A percentile compares a stretch with the other conserved stretches of the same genome.
Conservation (phyloP, 1,140 invertebrate species). For the Musca domestica region DNA sequence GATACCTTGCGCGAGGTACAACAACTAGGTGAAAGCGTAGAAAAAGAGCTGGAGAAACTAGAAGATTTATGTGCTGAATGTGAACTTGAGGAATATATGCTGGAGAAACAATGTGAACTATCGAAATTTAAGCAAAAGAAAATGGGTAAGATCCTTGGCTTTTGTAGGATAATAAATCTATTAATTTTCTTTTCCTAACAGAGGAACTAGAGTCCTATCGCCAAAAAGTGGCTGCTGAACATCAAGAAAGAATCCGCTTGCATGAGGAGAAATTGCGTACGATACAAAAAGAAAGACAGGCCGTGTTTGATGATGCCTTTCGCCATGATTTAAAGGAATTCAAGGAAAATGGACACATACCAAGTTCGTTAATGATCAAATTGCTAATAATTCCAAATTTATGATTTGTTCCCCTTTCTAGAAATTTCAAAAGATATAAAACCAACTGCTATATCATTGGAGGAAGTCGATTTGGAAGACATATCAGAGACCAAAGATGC, state of each 20-base stretch:
- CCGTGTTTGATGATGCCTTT: constrained; percentile 67
- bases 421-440: constrained; percentile 27
- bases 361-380: constrained; percentile 55
- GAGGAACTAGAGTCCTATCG: constrained; percentile 48
- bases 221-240: constrained; percentile 61
- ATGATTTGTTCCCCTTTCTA: constrained; percentile 21
- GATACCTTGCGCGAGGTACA: constrained; percentile 61
- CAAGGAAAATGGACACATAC: constrained; percentile 61
- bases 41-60: constrained; percentile 62
- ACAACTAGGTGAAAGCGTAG: constrained; percentile 62
- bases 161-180: too few relatives aligned
- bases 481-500: constrained; percentile 54
- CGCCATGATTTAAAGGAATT: constrained; percentile 65
- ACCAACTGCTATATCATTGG: constrained; percentile 47
- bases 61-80: constrained; percentile 68
- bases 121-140: constrained; percentile 67
- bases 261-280: constrained; percentile 58
- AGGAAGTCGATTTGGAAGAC: constrained; percentile 59
- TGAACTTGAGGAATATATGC: constrained; percentile 62
- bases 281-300: constrained; percentile 63
- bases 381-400: too few relatives aligned
- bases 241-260: constrained; percentile 60
- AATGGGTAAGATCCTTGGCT: constrained; percentile 32
- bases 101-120: constrained; percentile 65
- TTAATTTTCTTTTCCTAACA: constrained; percentile 8